These are phyloP conservation scores for Atherinomorus stipes DNA, from an alignment of 2,113 vertebrate genomes.

Conservation along the genomic window DNA sequence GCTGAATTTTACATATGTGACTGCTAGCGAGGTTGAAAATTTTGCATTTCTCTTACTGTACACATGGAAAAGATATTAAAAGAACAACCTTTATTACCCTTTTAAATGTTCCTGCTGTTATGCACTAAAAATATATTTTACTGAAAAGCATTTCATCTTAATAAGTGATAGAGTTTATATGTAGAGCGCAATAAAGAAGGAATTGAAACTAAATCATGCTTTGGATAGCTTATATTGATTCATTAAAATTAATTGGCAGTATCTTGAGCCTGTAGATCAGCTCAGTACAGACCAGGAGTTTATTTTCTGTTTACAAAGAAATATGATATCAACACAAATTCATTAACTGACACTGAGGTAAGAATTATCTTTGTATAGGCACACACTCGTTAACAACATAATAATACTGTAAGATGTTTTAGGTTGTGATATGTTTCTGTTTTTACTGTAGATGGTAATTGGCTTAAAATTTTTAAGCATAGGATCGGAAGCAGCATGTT, in stretches of 20 bases:
- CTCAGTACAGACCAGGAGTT: neutral
- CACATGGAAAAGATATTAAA: too few relatives aligned
- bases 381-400: neutral
- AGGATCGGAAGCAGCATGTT: neutral
- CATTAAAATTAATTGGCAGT: constrained; percentile 28
- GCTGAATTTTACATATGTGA: neutral
- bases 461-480: too few relatives aligned
- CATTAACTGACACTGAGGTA: neutral
- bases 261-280: constrained; percentile 14
- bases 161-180: neutral
- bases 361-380: neutral
- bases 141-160: neutral
- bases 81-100: too few relatives aligned
- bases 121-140: neutral
- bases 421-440: too few relatives aligned
- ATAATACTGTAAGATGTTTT: neutral
- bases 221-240: constrained; percentile 20
- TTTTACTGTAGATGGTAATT: neutral
- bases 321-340: neutral
- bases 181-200: constrained; percentile 4
- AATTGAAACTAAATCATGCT: constrained; percentile 19
- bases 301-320: neutral
- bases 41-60: too few relatives aligned
- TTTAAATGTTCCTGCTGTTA: too few relatives aligned
- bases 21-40: too few relatives aligned